phyloP scores from a whole-genome alignment of 2,113 vertebrate genomes.

The Phrynocephalus versicolor region DNA sequence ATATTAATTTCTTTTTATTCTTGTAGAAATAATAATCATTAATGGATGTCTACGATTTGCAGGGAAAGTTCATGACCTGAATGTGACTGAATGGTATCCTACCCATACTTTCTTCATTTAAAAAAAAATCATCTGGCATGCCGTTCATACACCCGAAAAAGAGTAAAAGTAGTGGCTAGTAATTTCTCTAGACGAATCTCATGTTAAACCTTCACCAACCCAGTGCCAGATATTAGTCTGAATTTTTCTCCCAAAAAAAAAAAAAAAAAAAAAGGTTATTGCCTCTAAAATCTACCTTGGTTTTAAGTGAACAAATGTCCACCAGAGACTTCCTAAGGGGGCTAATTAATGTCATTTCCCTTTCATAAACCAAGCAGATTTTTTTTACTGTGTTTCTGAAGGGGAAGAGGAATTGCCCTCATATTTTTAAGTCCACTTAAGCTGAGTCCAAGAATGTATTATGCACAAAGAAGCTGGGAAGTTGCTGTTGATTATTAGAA shows the following conservation, averaged over 20 bases:
- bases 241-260: conserved; percentile 26
- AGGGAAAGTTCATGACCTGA: background rate
- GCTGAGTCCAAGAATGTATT: background rate
- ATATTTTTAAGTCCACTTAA: conserved; percentile 22
- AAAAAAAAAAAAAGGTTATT: no score
- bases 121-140: background rate
- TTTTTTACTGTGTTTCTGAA: conserved; percentile 23
- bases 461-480: background rate
- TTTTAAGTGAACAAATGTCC: conserved; percentile 46
- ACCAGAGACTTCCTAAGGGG: conserved; percentile 46
- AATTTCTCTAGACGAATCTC: background rate
- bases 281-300: conserved; percentile 10
- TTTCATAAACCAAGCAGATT: conserved; percentile 26
- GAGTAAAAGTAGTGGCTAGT: background rate
- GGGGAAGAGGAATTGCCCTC: conserved; percentile 18
- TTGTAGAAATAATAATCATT: conserved; percentile 41
- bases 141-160: background rate
- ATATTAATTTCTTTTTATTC: conserved; percentile 32
- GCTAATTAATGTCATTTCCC: conserved; percentile 32
- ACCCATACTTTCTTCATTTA: background rate
- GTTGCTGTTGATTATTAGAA: background rate
- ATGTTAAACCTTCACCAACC: conserved; percentile 36
- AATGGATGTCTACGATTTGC: conserved; percentile 15
- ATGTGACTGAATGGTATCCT: conserved; percentile 24
- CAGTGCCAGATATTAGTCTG: conserved; percentile 30